phyloP scores from a whole-genome alignment of 1,140 invertebrate species.

The Eciton burchellii region DNA sequence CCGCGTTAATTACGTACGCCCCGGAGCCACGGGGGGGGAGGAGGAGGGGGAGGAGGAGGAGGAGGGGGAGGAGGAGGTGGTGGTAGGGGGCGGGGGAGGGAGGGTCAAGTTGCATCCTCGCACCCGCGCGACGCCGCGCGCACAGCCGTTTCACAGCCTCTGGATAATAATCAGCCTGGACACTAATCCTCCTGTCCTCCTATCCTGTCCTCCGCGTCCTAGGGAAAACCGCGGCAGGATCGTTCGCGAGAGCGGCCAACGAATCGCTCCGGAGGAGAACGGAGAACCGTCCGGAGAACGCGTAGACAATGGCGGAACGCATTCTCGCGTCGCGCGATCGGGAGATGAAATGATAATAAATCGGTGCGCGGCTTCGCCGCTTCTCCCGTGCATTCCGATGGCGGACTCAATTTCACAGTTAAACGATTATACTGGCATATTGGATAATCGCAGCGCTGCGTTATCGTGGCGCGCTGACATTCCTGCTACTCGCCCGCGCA shows the following conservation, averaged over 20 bases:
- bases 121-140: slow-evolving; percentile 20
- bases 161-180: too few species aligned
- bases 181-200: too few species aligned
- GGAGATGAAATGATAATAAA: slow-evolving; percentile 32
- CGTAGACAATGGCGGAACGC: too few species aligned
- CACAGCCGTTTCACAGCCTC: background rate
- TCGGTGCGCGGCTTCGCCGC: background rate
- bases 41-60: too few species aligned
- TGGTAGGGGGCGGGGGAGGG: too few species aligned
- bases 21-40: background rate
- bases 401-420: slow-evolving; percentile 43
- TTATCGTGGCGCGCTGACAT: slow-evolving; percentile 51
- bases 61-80: too few species aligned
- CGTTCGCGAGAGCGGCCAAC: too few species aligned
- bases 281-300: too few species aligned
- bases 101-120: slow-evolving; percentile 50
- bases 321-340: background rate
- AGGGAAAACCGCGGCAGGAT: too few species aligned
- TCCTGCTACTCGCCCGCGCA: slow-evolving; percentile 34
- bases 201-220: too few species aligned
- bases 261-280: too few species aligned
- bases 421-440: slow-evolving; percentile 16
- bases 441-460: slow-evolving; percentile 20
- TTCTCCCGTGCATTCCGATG: background rate
- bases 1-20: too few species aligned